Base-by-base conservation (phyloP, 2,797 vertebrate species). In the Heliangelus exortis region DNA sequence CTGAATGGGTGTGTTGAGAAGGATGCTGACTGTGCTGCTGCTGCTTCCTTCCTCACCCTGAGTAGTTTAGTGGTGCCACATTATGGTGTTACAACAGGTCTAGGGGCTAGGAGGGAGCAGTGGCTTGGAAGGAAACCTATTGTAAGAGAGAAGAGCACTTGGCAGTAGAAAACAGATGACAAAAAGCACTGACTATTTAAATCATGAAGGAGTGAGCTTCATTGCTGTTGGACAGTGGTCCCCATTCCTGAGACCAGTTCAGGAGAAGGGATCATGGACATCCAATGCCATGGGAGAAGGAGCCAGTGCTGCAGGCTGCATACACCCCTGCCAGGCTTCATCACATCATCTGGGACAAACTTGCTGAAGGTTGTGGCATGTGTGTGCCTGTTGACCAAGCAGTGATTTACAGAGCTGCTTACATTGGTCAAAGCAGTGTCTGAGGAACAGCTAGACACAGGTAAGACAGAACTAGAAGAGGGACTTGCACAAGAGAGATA, bases 341-440 rank as follows among this genome's bases (percentile, higher is more conserved):
- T 45, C 20, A 41, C 39, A 14, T 39, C 39, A 39, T 7, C 28
- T 62, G 21, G 12, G 5, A 10, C 14, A 53, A 53, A 15, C 55
- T 72, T 61, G 18, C 18, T 0, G 0, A 50, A 17, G 25, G 20
- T 31, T 33, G n/a, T 15, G 29, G 29, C 20, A 34, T 34, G 36
- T 73, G 8, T 63, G 65, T 48, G 39, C 39, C n/a, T 41, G 39
- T 41, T 14, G 19, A 13, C 3, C 59, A 71, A 87, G 29, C n/a
- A 79, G 25, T 3, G 7, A 33, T 62, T 26, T 69, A 19, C 28
- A 55, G 12, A 67, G 36, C 33, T 74, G 11, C 61, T 57, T 62
- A 41, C 16, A 7, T 6, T 73, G 12, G 20, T 85, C 14, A 54
- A 66, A 73, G 36, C n/a, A 55, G 26, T 47, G 43, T 34, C 43